Evolutionary conservation across 2,113 vertebrate species (phyloP).

Genomic region (Podarcis muralis): DNA sequence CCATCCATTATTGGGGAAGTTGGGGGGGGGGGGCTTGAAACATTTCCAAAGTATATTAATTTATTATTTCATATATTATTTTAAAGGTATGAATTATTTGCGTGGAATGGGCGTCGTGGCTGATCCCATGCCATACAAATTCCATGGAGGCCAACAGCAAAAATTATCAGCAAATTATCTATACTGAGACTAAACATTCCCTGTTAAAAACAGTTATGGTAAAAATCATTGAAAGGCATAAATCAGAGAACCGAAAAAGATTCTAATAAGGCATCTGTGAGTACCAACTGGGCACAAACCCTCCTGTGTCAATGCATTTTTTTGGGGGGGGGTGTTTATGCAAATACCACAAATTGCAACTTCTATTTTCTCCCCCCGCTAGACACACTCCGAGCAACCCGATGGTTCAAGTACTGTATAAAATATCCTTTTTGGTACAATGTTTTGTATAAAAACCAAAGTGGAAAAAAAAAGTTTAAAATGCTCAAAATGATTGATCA

Average conservation of each 20-base stretch:
- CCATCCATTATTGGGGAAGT: no score
- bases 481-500: slow-evolving; percentile 55
- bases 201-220: slow-evolving; percentile 59
- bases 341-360: neutral
- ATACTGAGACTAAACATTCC: slow-evolving; percentile 42
- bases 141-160: slow-evolving; percentile 23
- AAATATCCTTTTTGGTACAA: slow-evolving; percentile 69
- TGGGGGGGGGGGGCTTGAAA: no score
- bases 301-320: neutral
- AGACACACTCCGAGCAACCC: slow-evolving; percentile 50
- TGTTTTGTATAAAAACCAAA: slow-evolving; percentile 73
- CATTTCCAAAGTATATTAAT: no score
- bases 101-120: neutral
- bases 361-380: slow-evolving; percentile 3
- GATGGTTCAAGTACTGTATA: slow-evolving; percentile 64
- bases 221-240: slow-evolving; percentile 66
- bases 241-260: slow-evolving; percentile 52
- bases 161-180: slow-evolving; percentile 20
- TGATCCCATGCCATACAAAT: neutral
- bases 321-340: slow-evolving; percentile 23
- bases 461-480: slow-evolving; percentile 41
- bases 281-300: slow-evolving; percentile 50
- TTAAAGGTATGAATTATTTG: neutral
- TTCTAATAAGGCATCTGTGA: slow-evolving; percentile 75
- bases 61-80: neutral